Conservation (phyloP, 2,113 vertebrate genomes). For the Xerus inauris region DNA sequence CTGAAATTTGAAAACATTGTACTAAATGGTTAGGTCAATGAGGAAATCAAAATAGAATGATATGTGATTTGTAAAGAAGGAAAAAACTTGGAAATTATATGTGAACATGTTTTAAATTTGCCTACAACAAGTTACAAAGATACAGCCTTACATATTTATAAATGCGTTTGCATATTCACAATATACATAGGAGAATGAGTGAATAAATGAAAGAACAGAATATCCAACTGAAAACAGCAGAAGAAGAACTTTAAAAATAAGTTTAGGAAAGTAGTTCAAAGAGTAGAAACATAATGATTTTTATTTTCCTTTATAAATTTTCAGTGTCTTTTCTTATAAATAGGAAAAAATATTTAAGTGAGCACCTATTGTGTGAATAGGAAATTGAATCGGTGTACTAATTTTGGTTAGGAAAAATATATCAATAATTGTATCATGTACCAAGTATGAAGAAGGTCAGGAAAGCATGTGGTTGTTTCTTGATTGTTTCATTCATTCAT, state of each 20-base stretch:
- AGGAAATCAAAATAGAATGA: not conserved
- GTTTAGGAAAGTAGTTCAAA: not conserved
- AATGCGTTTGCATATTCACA: not conserved
- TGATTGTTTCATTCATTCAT: not conserved
- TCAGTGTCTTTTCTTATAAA: not conserved
- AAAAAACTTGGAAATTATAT: not conserved
- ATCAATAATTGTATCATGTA: not conserved
- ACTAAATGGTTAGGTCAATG: not conserved
- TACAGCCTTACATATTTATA: not conserved
- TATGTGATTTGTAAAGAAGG: not conserved
- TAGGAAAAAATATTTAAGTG: not conserved
- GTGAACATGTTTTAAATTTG: not conserved
- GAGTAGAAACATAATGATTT: not conserved
- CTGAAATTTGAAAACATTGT: not conserved
- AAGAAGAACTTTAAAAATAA: not conserved
- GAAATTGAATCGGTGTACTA: not conserved
- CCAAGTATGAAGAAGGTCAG: not conserved
- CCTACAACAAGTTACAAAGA: not conserved
- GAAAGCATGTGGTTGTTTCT: not conserved
- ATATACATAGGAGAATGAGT: not conserved
- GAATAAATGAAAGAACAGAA: not conserved
- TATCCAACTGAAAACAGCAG: not conserved
- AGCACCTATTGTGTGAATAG: not conserved
- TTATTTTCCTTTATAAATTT: constrained; percentile 6
- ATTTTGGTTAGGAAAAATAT: not conserved